phyloP scores from a whole-genome alignment of 2,113 vertebrate genomes.

The Barnardius zonarius region DNA sequence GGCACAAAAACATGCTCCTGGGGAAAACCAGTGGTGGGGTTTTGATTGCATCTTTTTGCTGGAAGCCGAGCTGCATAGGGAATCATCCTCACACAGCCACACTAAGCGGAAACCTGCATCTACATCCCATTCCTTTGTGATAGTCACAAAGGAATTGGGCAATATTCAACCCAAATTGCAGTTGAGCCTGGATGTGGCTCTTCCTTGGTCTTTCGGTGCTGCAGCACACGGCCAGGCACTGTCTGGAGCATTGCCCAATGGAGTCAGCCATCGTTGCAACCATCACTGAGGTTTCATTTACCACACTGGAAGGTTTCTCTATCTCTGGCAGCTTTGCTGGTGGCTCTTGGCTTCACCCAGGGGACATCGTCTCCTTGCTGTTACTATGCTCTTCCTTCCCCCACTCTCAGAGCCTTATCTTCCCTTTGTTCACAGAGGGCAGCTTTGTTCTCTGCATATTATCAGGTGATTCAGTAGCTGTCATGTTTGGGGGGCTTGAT shows the following conservation, averaged over 20 bases:
- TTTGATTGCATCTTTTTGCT: fast-evolving
- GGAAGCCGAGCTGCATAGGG: neutral
- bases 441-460: neutral
- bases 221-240: neutral
- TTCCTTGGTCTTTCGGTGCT: neutral
- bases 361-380: neutral
- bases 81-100: too few relatives aligned
- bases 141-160: neutral
- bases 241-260: neutral
- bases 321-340: neutral
- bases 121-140: fast-evolving
- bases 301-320: neutral
- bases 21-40: fast-evolving
- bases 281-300: neutral
- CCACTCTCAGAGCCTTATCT: neutral
- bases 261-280: neutral
- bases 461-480: neutral
- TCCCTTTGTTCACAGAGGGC: neutral
- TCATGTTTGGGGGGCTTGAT: neutral
- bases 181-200: neutral
- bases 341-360: neutral
- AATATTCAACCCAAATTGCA: neutral
- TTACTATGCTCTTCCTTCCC: neutral
- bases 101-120: neutral
- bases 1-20: fast-evolving